Evolutionary conservation across 2,888 invertebrate genomes (phyloP).

Genomic region (Heteromurus nitidus): DNA sequence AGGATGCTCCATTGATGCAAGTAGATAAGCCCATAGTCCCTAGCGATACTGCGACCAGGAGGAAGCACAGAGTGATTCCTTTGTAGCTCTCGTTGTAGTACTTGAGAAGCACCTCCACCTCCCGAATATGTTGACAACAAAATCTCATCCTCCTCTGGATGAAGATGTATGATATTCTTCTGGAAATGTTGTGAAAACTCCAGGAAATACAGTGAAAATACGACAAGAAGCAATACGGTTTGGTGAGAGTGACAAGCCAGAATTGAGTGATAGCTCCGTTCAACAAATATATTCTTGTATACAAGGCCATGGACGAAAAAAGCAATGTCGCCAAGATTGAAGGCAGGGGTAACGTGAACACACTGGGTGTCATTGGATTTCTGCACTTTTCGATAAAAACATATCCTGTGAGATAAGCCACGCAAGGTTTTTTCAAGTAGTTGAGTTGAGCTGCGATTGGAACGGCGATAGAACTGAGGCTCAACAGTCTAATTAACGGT

Average conservation of each 20-base stretch:
- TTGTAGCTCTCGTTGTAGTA: neutral
- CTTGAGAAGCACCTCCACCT: neutral
- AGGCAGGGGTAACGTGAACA: too few species aligned
- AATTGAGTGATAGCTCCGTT: neutral
- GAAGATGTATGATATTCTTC: too few species aligned
- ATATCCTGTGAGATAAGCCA: too few species aligned
- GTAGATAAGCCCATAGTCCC: neutral
- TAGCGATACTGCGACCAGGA: neutral
- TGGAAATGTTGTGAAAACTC: too few species aligned
- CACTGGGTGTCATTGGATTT: too few species aligned
- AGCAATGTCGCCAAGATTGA: too few species aligned
- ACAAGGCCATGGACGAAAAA: too few species aligned
- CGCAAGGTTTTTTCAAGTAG: too few species aligned
- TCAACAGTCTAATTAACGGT: too few species aligned
- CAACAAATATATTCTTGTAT: neutral
- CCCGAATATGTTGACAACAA: neutral
- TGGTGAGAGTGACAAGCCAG: neutral
- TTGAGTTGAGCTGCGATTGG: too few species aligned
- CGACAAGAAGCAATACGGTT: neutral
- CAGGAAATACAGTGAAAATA: neutral
- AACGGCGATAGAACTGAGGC: too few species aligned
- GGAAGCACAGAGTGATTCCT: neutral
- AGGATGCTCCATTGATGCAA: neutral
- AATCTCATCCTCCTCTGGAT: neutral
- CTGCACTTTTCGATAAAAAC: too few species aligned